Percentiles rank a stretch among this genome's conserved stretches.
phyloP scores from a whole-genome alignment of 2,113 vertebrate genomes.

The Apus apus region DNA sequence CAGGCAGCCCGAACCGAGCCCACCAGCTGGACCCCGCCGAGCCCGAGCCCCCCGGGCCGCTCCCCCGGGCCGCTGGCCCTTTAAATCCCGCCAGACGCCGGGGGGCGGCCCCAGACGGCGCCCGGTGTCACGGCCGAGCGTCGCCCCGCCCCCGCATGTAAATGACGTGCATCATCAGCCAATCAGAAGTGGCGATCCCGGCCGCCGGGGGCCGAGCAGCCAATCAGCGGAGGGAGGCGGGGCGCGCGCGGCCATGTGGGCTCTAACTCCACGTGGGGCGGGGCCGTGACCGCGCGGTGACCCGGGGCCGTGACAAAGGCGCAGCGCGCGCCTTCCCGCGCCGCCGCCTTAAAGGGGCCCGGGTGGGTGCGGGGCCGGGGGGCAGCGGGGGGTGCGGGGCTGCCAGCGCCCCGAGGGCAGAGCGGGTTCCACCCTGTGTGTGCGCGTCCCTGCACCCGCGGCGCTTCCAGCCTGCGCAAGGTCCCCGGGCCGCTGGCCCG shows the following conservation, averaged over 20 bases:
- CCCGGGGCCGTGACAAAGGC: slow-evolving; percentile 37
- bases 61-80: neutral
- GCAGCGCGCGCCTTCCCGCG: neutral
- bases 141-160: neutral
- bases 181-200: slow-evolving; percentile 42
- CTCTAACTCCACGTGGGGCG: slow-evolving; percentile 65
- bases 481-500: too few species aligned
- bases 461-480: neutral
- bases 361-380: too few species aligned
- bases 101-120: slow-evolving; percentile 41
- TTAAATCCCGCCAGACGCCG: slow-evolving; percentile 23
- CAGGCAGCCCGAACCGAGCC: neutral
- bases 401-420: neutral
- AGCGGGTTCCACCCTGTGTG: neutral
- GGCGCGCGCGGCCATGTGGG: neutral
- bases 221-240: slow-evolving; percentile 6
- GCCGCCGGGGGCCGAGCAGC: neutral
- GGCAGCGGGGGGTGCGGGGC: too few species aligned
- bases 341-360: neutral
- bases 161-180: neutral
- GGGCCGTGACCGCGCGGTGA: slow-evolving; percentile 44
- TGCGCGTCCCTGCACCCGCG: neutral
- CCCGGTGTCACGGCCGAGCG: neutral
- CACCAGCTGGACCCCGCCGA: too few species aligned
- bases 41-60: too few species aligned